These are phyloP conservation scores for Drosophila fuyamai DNA, from an alignment of 1,140 invertebrate species.

Conservation along the genomic window DNA sequence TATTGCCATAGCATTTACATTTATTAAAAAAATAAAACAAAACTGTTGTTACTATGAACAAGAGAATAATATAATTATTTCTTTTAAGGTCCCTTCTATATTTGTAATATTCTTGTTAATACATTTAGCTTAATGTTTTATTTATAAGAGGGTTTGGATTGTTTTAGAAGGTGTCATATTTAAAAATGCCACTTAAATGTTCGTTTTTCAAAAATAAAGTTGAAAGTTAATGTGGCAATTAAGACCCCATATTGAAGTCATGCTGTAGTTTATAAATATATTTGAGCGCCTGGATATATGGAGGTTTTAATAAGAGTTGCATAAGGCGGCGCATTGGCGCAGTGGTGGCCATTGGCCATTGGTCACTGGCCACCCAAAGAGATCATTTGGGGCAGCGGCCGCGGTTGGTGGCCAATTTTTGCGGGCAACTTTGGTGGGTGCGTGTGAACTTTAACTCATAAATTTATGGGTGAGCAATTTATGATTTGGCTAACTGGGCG, in stretches of 20 bases:
- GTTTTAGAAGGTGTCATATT: too few relatives aligned
- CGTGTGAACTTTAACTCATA: constrained; percentile 78
- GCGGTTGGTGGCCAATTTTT: constrained; percentile 64
- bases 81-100: too few relatives aligned
- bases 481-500: constrained; percentile 66
- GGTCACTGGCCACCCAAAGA: constrained; percentile 56
- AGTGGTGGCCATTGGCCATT: constrained; percentile 13
- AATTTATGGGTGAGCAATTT: constrained; percentile 66
- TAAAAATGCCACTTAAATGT: too few relatives aligned
- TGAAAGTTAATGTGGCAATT: neutral
- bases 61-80: too few relatives aligned
- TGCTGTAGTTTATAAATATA: constrained; percentile 27
- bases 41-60: too few relatives aligned
- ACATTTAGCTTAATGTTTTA: too few relatives aligned
- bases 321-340: constrained; percentile 44
- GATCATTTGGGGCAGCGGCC: constrained; percentile 31
- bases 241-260: neutral
- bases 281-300: constrained; percentile 41
- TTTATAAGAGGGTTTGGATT: too few relatives aligned
- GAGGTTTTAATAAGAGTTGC: constrained; percentile 74
- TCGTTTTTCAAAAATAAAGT: too few relatives aligned
- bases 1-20: too few relatives aligned
- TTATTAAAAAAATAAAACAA: too few relatives aligned
- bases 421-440: constrained; percentile 51
- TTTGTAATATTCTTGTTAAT: too few relatives aligned